These are phyloP conservation scores for Strigamia maritima DNA, from an alignment of 2,888 invertebrate species.

Conservation along the genomic window DNA sequence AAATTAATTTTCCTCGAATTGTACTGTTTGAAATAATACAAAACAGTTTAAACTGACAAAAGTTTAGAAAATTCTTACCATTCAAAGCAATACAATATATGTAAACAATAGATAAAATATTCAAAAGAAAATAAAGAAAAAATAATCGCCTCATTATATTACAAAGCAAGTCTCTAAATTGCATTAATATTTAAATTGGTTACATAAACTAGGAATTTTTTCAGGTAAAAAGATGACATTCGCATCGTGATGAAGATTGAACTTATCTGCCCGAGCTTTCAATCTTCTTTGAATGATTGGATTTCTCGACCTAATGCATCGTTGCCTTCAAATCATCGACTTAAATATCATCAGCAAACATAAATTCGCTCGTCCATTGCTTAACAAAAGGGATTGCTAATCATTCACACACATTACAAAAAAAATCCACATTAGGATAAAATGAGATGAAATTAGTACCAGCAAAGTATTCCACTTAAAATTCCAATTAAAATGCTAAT, in stretches of 20 bases:
- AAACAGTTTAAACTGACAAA: no score
- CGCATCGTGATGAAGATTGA: neutral
- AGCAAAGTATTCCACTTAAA: neutral
- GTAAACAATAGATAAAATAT: neutral
- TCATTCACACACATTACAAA: neutral
- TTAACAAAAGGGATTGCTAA: neutral
- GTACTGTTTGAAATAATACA: no score
- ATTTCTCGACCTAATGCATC: slow-evolving; percentile 9
- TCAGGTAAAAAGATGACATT: neutral
- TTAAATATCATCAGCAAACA: slow-evolving; percentile 11
- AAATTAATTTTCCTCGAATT: neutral
- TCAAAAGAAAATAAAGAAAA: neutral
- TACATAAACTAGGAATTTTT: neutral
- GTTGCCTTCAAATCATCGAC: slow-evolving; percentile 2
- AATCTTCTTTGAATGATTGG: slow-evolving; percentile 6
- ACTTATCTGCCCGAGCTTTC: neutral
- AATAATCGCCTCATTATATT: neutral
- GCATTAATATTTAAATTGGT: neutral
- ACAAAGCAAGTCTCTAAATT: neutral
- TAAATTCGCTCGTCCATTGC: neutral
- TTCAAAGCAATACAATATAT: no score
- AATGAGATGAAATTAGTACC: neutral
- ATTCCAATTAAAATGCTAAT: neutral
- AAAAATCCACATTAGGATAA: neutral
- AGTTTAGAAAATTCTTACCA: no score